Evolutionary conservation across 2,888 invertebrate species (phyloP).

Genomic region (Aleiodes testaceus): DNA sequence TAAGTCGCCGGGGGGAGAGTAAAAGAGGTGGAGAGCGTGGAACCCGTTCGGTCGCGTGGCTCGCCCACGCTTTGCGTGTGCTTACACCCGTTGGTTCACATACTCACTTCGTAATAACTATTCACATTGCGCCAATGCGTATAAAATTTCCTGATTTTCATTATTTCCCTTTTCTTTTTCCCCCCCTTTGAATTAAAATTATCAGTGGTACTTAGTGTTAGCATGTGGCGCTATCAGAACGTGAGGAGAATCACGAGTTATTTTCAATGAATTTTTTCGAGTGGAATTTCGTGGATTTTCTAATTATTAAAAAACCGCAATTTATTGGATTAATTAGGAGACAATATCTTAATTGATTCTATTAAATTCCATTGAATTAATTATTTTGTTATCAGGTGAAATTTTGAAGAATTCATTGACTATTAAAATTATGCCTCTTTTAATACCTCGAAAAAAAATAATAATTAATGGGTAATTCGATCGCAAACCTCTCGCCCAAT

Average conservation of each 20-base stretch:
- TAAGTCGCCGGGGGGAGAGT: neutral
- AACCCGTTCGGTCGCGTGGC: constrained; percentile 73
- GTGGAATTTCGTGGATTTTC: too few relatives aligned
- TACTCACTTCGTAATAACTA: constrained; percentile 42
- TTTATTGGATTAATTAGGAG: too few relatives aligned
- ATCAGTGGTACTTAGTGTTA: constrained; percentile 49
- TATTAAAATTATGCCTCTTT: too few relatives aligned
- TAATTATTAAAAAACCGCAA: too few relatives aligned
- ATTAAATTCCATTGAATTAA: too few relatives aligned
- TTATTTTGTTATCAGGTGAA: neutral
- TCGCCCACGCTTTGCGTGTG: constrained; percentile 68
- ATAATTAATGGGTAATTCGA: too few relatives aligned
- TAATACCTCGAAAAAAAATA: too few relatives aligned
- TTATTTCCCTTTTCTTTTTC: constrained; percentile 52
- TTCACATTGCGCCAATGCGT: constrained; percentile 29
- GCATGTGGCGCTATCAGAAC: constrained; percentile 38
- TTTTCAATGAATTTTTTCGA: constrained; percentile 42
- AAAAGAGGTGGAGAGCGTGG: constrained; percentile 47
- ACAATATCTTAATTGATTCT: too few relatives aligned
- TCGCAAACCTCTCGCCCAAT: too few relatives aligned
- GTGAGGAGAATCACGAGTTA: constrained; percentile 39
- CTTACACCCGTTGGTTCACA: constrained; percentile 7
- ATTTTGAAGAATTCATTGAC: neutral
- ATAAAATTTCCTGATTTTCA: constrained; percentile 54
- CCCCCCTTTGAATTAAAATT: constrained; percentile 53